phyloP scores from a whole-genome alignment of 2,113 vertebrate species.

The Pseudopipra pipra region DNA sequence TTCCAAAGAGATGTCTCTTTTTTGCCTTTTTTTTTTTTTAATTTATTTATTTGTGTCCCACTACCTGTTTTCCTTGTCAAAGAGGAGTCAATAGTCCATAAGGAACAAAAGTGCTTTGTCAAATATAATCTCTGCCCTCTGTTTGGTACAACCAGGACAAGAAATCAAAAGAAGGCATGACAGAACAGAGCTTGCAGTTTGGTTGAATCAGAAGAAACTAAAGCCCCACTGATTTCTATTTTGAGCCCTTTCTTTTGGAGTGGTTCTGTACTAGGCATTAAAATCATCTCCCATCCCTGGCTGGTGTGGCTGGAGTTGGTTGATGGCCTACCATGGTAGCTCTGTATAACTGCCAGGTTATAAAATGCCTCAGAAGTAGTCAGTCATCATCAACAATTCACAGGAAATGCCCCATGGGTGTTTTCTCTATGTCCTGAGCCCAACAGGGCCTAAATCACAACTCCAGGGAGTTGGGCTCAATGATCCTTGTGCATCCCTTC shows the following conservation, averaged over 20 bases:
- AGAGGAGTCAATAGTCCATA: neutral
- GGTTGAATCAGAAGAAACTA: neutral
- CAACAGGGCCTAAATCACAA: neutral
- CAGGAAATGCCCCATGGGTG: neutral
- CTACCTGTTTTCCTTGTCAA: neutral
- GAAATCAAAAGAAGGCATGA: neutral
- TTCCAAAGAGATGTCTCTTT: neutral
- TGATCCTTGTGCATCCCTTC: neutral
- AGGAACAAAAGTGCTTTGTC: neutral
- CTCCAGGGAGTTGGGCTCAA: accelerated
- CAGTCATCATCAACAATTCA: neutral
- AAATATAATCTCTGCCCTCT: neutral
- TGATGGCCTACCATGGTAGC: neutral
- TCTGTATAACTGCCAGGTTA: neutral
- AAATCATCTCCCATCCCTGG: neutral
- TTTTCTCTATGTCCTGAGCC: neutral
- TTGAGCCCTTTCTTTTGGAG: conserved; percentile 17
- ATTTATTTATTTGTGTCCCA: neutral
- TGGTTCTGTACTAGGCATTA: neutral
- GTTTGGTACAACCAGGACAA: neutral
- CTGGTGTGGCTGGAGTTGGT: neutral
- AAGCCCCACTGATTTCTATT: neutral
- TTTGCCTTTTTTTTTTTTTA: accelerated
- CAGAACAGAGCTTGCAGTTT: neutral
- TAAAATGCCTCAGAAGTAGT: neutral